phyloP scores from a whole-genome alignment of 2,113 vertebrate species.

The Heloderma charlesbogerti region DNA sequence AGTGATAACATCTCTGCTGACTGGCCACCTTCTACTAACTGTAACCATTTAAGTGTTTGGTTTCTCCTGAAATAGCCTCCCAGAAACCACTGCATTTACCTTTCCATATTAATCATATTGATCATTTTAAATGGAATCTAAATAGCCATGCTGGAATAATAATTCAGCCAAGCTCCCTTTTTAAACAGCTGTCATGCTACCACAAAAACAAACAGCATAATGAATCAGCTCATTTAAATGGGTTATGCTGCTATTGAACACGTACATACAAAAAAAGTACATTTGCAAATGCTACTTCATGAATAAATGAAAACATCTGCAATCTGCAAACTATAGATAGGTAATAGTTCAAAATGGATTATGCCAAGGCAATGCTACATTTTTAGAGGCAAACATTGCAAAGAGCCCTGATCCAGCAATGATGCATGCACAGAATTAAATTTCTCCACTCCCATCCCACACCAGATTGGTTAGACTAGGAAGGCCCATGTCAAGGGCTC shows the following conservation, averaged over 20 bases:
- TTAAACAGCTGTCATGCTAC: background rate
- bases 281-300: background rate
- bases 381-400: background rate
- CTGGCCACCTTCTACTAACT: background rate
- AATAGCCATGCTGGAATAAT: slow-evolving; percentile 9
- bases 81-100: background rate
- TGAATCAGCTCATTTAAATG: background rate
- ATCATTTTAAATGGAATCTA: slow-evolving; percentile 19
- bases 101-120: fast-evolving
- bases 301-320: background rate
- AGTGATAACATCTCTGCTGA: background rate
- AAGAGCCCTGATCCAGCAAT: background rate
- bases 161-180: slow-evolving; percentile 14
- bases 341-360: background rate
- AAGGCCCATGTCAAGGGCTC: background rate
- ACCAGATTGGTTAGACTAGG: no score
- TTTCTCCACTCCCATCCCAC: background rate
- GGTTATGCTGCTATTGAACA: background rate
- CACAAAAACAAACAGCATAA: fast-evolving
- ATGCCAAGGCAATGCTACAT: background rate
- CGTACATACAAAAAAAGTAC: background rate
- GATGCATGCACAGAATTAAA: background rate
- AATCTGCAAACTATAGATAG: background rate
- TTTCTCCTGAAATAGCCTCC: slow-evolving; percentile 32
- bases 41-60: background rate